These are phyloP conservation scores for Gonatopus flavifemur DNA, from an alignment of 1,140 invertebrate species.

Conservation along the genomic window DNA sequence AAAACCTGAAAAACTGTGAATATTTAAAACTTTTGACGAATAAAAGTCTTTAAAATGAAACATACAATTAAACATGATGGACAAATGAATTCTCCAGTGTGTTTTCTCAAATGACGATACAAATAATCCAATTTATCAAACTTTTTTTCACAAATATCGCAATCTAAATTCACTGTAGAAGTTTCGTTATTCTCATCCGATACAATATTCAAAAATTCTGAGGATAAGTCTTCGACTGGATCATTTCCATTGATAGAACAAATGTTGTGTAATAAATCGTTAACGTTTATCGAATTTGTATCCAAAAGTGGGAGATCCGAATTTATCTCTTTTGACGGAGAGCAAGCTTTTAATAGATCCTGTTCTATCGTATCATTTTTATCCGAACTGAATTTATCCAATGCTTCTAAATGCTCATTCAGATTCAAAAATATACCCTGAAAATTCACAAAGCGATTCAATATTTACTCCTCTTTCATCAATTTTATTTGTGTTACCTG, in stretches of 20 bases:
- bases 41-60: neutral
- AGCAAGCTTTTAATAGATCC: too few relatives aligned
- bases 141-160: conserved; percentile 57
- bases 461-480: too few relatives aligned
- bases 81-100: conserved; percentile 56
- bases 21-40: neutral
- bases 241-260: too few relatives aligned
- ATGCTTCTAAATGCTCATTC: too few relatives aligned
- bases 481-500: too few relatives aligned
- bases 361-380: too few relatives aligned
- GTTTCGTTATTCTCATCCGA: conserved; percentile 16
- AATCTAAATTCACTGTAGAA: conserved; percentile 35
- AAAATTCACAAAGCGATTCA: too few relatives aligned
- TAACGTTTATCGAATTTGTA: conserved; percentile 18
- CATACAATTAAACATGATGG: conserved; percentile 28
- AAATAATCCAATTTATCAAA: conserved; percentile 52
- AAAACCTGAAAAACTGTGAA: conserved; percentile 18
- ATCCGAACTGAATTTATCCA: too few relatives aligned
- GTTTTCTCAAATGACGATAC: conserved; percentile 55
- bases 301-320: conserved; percentile 18
- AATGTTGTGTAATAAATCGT: conserved; percentile 23
- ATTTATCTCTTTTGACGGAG: too few relatives aligned
- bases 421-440: too few relatives aligned
- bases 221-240: conserved; percentile 22
- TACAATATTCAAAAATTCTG: conserved; percentile 20